Evolutionary conservation across 2,888 invertebrate genomes (phyloP).

Genomic region (Diachrysia chrysitis): DNA sequence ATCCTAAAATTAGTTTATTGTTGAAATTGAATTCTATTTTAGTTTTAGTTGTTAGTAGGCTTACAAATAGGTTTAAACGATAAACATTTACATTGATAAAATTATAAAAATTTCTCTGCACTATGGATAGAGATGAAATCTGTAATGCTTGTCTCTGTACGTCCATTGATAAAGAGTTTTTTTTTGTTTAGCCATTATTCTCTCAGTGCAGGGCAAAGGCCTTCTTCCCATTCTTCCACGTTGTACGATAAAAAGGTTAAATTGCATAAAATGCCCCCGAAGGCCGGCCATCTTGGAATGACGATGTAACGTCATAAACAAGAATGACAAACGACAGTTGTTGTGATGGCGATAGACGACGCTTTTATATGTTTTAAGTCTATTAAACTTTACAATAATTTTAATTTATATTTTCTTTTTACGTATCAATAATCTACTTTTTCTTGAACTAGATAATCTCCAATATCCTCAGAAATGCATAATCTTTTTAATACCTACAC

Average conservation of each 20-base stretch:
- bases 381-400: neutral
- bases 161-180: too few relatives aligned
- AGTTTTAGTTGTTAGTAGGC: neutral
- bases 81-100: too few relatives aligned
- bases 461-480: neutral
- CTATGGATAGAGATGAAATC: too few relatives aligned
- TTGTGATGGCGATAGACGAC: slow-evolving; percentile 25
- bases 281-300: slow-evolving; percentile 35
- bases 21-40: slow-evolving; percentile 29
- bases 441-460: neutral
- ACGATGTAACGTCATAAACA: slow-evolving; percentile 33
- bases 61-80: too few relatives aligned
- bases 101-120: neutral
- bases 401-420: neutral
- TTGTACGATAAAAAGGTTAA: too few relatives aligned
- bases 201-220: too few relatives aligned
- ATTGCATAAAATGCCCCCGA: too few relatives aligned
- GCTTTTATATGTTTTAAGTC: slow-evolving; percentile 28
- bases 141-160: too few relatives aligned
- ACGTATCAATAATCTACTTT: neutral
- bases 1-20: slow-evolving; percentile 27
- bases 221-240: too few relatives aligned
- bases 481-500: neutral
- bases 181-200: too few relatives aligned
- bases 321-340: slow-evolving; percentile 24